Evolutionary conservation across 2,113 vertebrate genomes (phyloP).

Genomic region (Prionailurus bengalensis): DNA sequence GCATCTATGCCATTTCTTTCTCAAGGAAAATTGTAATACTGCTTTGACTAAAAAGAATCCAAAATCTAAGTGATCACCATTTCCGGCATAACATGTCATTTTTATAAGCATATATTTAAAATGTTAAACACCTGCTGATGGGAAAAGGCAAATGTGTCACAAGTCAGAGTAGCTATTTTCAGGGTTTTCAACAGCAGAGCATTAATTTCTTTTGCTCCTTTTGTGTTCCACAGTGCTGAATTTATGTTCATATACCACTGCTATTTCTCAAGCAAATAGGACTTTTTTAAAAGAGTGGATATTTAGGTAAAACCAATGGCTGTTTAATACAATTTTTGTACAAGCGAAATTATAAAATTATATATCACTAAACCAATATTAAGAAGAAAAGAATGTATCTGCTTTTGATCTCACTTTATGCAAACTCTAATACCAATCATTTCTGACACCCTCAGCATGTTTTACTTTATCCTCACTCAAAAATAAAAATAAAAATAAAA

Average conservation of each 20-base stretch:
- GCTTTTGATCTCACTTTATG: conserved; percentile 50
- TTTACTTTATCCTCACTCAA: conserved; percentile 72
- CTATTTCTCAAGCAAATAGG: not conserved
- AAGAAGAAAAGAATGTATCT: conserved; percentile 31
- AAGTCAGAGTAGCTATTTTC: not conserved
- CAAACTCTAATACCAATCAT: conserved; percentile 54
- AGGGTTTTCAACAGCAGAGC: not conserved
- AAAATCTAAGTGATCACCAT: conserved; percentile 45
- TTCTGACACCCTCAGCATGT: conserved; percentile 20
- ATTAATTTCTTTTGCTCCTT: not conserved
- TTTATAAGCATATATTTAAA: conserved; percentile 65
- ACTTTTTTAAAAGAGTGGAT: conserved; percentile 3
- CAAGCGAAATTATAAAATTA: conserved; percentile 25
- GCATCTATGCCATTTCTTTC: conserved; percentile 60
- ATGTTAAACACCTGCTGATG: conserved; percentile 29
- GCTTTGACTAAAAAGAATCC: conserved; percentile 36
- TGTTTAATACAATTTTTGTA: not conserved
- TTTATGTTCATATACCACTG: not conserved
- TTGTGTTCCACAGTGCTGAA: not conserved
- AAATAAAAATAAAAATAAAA: conserved; percentile 9
- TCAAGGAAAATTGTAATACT: conserved; percentile 67
- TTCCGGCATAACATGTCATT: conserved; percentile 28
- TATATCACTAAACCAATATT: conserved; percentile 24
- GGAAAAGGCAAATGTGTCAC: not conserved
- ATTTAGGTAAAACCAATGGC: not conserved